Conservation (phyloP, 2,888 invertebrate genomes). For the Netelia fuscicornis region DNA sequence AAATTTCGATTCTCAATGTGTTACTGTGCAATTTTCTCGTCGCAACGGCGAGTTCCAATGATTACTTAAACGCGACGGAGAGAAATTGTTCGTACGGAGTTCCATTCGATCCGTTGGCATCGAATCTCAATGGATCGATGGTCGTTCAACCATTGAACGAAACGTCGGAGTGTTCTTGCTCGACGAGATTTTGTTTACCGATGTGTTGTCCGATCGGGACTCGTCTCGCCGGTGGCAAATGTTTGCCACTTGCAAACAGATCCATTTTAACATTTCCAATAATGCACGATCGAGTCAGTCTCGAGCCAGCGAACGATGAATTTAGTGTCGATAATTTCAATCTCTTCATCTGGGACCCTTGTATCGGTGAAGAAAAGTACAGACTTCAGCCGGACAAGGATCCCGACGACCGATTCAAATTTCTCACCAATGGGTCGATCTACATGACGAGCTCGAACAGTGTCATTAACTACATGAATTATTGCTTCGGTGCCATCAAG, state of each 20-base stretch:
- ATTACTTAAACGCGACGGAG: slow-evolving; percentile 45
- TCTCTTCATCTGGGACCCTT: slow-evolving; percentile 69
- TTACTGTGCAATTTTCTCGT: slow-evolving; percentile 8
- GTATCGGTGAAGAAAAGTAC: slow-evolving; percentile 61
- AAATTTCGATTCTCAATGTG: background rate
- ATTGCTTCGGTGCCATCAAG: slow-evolving; percentile 71
- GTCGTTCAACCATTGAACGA: background rate
- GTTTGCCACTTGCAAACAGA: slow-evolving; percentile 34
- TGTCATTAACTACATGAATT: slow-evolving; percentile 55
- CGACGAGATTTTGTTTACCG: slow-evolving; percentile 63
- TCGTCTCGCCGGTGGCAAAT: slow-evolving; percentile 26
- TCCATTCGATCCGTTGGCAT: slow-evolving; percentile 39
- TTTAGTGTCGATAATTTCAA: slow-evolving; percentile 58
- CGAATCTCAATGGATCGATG: background rate
- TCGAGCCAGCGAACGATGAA: slow-evolving; percentile 21
- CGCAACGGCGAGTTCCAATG: background rate
- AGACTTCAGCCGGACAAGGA: slow-evolving; percentile 65
- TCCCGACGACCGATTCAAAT: slow-evolving; percentile 60
- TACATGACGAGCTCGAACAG: slow-evolving; percentile 6
- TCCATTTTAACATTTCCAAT: slow-evolving; percentile 66
- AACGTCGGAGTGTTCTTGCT: slow-evolving; percentile 65
- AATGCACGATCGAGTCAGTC: slow-evolving; percentile 65
- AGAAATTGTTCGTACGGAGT: background rate
- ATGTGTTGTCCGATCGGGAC: slow-evolving; percentile 73
- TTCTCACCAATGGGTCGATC: slow-evolving; percentile 75